Conservation (phyloP, 1,140 invertebrate species). For the Zeugodacus cucurbitae region DNA sequence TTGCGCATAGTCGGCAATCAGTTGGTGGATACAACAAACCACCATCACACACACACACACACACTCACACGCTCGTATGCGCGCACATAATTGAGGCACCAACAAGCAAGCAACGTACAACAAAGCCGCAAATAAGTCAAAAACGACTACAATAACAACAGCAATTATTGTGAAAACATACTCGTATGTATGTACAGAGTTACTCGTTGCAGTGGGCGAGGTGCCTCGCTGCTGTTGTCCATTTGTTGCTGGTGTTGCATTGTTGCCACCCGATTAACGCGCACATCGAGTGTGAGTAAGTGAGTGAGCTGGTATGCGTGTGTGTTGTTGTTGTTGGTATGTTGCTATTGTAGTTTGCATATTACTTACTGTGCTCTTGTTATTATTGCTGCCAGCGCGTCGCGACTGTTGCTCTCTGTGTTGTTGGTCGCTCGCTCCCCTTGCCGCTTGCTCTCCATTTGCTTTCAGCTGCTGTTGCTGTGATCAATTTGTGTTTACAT, state of each 20-base stretch:
- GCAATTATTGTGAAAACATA: background rate
- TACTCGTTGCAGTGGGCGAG: too few species aligned
- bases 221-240: background rate
- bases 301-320: background rate
- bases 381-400: background rate
- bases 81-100: background rate
- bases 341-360: conserved; percentile 43
- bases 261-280: conserved; percentile 12
- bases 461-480: background rate
- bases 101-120: background rate
- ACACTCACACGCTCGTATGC: background rate
- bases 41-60: background rate
- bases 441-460: background rate
- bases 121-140: background rate
- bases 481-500: conserved; percentile 48
- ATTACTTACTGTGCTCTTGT: background rate
- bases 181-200: background rate
- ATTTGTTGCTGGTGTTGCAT: conserved; percentile 8
- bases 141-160: background rate
- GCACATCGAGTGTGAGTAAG: background rate
- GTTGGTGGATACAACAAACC: background rate
- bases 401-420: conserved; percentile 18
- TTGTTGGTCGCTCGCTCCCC: background rate
- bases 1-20: background rate
- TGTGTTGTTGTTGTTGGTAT: background rate